Percentiles rank a stretch among this genome's conserved stretches.
Conservation (phyloP, 2,797 vertebrate species). For the Sphenopsis melanotis region DNA sequence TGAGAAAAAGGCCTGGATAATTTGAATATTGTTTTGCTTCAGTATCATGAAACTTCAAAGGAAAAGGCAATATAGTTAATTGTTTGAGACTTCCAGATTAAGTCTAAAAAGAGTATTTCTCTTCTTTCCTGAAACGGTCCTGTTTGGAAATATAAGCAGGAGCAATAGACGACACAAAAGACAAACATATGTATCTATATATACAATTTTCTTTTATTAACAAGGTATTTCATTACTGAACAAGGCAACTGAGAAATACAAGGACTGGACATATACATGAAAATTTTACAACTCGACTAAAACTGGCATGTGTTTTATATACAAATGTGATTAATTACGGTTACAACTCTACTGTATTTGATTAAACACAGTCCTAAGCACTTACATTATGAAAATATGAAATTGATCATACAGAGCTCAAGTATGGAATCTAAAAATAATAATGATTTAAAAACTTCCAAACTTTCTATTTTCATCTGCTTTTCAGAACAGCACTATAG, state of each 20-base stretch:
- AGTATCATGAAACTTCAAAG: neutral
- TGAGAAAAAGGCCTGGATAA: neutral
- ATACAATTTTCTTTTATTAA: conserved; percentile 73
- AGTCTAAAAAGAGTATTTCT: neutral
- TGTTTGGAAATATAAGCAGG: neutral
- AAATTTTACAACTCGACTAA: conserved; percentile 44
- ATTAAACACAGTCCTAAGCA: conserved; percentile 59
- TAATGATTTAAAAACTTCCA: conserved; percentile 63
- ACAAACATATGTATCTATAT: conserved; percentile 7
- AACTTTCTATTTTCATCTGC: conserved; percentile 32
- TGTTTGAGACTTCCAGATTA: neutral
- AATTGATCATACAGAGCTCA: conserved; percentile 57
- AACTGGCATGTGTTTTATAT: conserved; percentile 57
- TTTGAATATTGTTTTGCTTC: neutral
- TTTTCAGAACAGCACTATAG: conserved; percentile 57
- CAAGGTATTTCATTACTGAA: conserved; percentile 70
- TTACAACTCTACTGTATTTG: conserved; percentile 34
- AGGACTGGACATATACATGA: conserved; percentile 60
- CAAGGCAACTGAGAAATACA: conserved; percentile 68
- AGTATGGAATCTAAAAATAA: conserved; percentile 70
- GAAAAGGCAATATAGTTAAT: neutral
- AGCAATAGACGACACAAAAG: neutral
- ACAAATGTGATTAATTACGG: conserved; percentile 28
- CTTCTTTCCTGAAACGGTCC: neutral
- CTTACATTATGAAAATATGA: conserved; percentile 54